phyloP scores from a whole-genome alignment of 1,140 invertebrate species.

The Choristoneura fumiferana region DNA sequence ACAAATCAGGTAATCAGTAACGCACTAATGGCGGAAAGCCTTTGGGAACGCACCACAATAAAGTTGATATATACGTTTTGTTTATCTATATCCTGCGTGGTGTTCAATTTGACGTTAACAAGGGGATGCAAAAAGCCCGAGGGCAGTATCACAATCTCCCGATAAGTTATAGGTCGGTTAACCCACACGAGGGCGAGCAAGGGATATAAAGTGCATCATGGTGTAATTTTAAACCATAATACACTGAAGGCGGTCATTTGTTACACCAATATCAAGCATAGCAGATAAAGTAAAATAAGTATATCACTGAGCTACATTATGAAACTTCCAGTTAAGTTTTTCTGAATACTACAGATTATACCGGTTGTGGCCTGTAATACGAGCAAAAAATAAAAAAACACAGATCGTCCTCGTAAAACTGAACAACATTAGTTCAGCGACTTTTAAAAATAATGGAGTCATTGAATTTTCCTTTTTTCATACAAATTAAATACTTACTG shows the following conservation, averaged over 20 bases:
- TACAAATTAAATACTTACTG: too few species aligned
- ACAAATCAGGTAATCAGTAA: too few species aligned
- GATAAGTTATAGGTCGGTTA: slow-evolving; percentile 15
- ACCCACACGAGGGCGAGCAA: slow-evolving; percentile 12
- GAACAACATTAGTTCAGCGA: too few species aligned
- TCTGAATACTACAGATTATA: too few species aligned
- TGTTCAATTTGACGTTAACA: slow-evolving; percentile 18
- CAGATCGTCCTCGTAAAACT: too few species aligned
- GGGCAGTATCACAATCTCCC: neutral
- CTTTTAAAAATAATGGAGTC: too few species aligned
- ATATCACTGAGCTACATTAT: too few species aligned
- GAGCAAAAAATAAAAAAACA: too few species aligned
- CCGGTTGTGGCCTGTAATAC: too few species aligned
- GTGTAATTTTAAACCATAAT: slow-evolving; percentile 15
- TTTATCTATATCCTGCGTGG: slow-evolving; percentile 9
- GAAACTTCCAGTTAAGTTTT: too few species aligned
- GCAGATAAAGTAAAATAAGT: too few species aligned
- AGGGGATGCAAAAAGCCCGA: slow-evolving; percentile 15
- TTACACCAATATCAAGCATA: neutral
- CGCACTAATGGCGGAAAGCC: neutral
- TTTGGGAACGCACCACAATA: neutral
- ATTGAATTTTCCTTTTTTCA: too few species aligned
- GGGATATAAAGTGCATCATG: slow-evolving; percentile 8
- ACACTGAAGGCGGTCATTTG: slow-evolving; percentile 10
- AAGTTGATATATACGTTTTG: slow-evolving; percentile 14